Percentiles rank a stretch among this genome's conserved stretches.
Evolutionary conservation across 2,888 invertebrate genomes (phyloP).

Genomic region (Ischnus inquisitorius): DNA sequence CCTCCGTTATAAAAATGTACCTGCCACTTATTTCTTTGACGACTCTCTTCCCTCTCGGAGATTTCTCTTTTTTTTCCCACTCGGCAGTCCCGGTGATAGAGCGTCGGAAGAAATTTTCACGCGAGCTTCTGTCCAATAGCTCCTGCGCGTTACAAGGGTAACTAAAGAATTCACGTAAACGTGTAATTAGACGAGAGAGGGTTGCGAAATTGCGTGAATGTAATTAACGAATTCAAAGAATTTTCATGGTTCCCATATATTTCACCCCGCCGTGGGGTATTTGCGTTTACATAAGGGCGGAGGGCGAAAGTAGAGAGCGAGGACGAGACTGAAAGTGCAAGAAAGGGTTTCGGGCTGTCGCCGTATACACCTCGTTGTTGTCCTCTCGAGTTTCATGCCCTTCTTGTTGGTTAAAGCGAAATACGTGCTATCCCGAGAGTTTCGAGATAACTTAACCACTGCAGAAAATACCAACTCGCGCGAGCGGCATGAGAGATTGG

Average conservation of each 20-base stretch:
- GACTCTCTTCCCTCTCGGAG: background rate
- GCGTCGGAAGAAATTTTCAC: slow-evolving; percentile 1
- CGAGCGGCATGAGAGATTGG: background rate
- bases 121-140: background rate
- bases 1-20: slow-evolving; percentile 65
- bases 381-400: background rate
- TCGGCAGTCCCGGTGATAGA: slow-evolving; percentile 14
- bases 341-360: slow-evolving; percentile 53
- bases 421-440: background rate
- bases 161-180: slow-evolving; percentile 64
- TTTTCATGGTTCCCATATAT: slow-evolving; percentile 43
- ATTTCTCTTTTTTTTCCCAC: slow-evolving; percentile 18
- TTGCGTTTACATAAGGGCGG: background rate
- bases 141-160: slow-evolving; percentile 13
- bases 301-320: background rate
- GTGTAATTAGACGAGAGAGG: slow-evolving; percentile 60
- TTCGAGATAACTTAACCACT: background rate
- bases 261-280: slow-evolving; percentile 23
- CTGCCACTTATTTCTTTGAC: slow-evolving; percentile 50
- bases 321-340: background rate
- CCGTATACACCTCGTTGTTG: slow-evolving; percentile 58
- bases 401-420: slow-evolving; percentile 13
- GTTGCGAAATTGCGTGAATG: background rate
- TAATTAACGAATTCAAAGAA: slow-evolving; percentile 27
- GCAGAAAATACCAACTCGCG: background rate